Evolutionary conservation across 1,140 invertebrate species (phyloP).

Genomic region (Drosophila pseudoobscura): DNA sequence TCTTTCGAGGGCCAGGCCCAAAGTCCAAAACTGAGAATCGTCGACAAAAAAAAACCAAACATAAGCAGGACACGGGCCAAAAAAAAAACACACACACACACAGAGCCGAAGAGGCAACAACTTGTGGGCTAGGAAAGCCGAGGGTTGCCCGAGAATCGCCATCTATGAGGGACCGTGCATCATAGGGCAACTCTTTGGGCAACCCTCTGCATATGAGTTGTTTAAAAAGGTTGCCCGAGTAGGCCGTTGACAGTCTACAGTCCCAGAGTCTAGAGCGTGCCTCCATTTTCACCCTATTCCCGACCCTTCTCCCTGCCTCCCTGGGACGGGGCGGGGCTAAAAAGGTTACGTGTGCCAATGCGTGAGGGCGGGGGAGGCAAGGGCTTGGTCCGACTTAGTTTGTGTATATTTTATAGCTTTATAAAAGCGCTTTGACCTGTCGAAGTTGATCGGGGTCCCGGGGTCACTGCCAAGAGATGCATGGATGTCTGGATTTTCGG

Average conservation of each 20-base stretch:
- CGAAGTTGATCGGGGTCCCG: conserved; percentile 53
- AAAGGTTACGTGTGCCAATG: conserved; percentile 44
- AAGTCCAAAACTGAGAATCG: conserved; percentile 57
- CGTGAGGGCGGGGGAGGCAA: conserved; percentile 16
- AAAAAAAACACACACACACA: conserved; percentile 6
- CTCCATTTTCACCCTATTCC: conserved; percentile 6
- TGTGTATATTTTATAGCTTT: conserved; percentile 76
- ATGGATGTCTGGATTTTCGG: conserved; percentile 43
- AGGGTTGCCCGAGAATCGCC: conserved; percentile 17
- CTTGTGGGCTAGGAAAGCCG: conserved; percentile 38
- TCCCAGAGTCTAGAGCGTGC: conserved; percentile 10
- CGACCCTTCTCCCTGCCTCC: neutral
- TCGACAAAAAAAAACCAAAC: conserved; percentile 69
- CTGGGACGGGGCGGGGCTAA: neutral
- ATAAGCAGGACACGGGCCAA: conserved; percentile 59
- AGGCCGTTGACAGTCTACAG: conserved; percentile 71
- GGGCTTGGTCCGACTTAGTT: conserved; percentile 31
- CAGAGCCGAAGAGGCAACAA: conserved; percentile 28
- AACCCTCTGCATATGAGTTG: conserved; percentile 35
- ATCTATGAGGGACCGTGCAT: too few species aligned
- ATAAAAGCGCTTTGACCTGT: conserved; percentile 69
- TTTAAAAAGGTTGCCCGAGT: conserved; percentile 59
- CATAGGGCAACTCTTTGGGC: neutral
- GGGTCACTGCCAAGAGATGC: conserved; percentile 39
- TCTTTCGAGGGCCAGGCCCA: conserved; percentile 63